Conservation (phyloP, 2,797 vertebrate genomes). For the Phoebastria nigripes region DNA sequence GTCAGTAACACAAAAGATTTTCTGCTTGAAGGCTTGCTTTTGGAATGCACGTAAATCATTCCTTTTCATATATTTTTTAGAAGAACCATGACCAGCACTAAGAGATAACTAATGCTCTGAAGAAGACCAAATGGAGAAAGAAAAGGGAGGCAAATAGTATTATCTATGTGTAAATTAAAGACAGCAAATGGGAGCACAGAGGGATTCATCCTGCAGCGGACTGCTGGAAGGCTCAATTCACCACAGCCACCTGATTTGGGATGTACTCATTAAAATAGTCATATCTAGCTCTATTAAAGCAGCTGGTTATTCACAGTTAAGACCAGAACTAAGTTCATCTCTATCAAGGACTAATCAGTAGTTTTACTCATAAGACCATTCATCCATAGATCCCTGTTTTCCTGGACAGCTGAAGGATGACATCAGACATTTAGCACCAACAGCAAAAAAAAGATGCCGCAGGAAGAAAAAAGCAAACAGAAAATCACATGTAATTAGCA, state of each 20-base stretch:
- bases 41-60: neutral
- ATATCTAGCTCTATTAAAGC: neutral
- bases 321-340: neutral
- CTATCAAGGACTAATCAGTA: neutral
- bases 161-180: neutral
- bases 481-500: neutral
- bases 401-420: neutral
- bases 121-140: neutral
- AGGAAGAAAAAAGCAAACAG: neutral
- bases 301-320: neutral
- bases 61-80: accelerated
- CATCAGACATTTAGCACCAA: neutral
- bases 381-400: neutral
- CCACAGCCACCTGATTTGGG: neutral
- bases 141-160: neutral
- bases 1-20: neutral
- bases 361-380: neutral
- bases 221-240: neutral
- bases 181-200: neutral
- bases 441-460: neutral
- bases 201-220: accelerated
- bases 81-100: neutral
- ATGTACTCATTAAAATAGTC: neutral
- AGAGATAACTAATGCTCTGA: neutral
- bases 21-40: neutral